phyloP scores from a whole-genome alignment of 2,888 invertebrate genomes.

The Melanchra persicariae region DNA sequence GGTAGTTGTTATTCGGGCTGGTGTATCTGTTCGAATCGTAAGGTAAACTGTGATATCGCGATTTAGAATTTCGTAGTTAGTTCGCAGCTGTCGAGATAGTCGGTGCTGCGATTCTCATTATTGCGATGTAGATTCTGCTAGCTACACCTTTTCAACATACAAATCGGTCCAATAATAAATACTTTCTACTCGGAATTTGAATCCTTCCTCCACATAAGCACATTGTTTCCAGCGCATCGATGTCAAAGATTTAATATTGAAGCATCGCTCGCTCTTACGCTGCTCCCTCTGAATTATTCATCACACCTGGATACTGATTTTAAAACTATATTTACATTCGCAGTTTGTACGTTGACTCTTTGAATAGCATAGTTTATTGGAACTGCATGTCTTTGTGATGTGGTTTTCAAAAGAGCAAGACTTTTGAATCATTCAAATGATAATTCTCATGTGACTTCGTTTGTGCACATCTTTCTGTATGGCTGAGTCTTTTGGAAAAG shows the following conservation, averaged over 20 bases:
- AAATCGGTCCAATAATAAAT: too few relatives aligned
- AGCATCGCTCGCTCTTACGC: conserved; percentile 60
- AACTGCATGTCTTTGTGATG: conserved; percentile 47
- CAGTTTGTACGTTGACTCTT: conserved; percentile 62
- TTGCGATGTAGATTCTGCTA: too few relatives aligned
- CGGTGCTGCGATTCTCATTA: too few relatives aligned
- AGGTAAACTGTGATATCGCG: too few relatives aligned
- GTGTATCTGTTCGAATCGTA: too few relatives aligned
- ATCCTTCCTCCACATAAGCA: conserved; percentile 56
- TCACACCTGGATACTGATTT: conserved; percentile 69
- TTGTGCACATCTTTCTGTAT: neutral
- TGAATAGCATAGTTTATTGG: conserved; percentile 52
- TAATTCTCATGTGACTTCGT: conserved; percentile 28
- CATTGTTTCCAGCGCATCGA: conserved; percentile 75
- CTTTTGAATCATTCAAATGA: conserved; percentile 29
- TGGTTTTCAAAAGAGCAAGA: conserved; percentile 36
- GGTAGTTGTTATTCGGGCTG: too few relatives aligned
- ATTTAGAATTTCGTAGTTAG: too few relatives aligned
- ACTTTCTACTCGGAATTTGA: neutral
- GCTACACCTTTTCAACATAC: too few relatives aligned
- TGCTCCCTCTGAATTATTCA: conserved; percentile 72
- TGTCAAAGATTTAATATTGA: conserved; percentile 77
- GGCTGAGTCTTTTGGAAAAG: neutral
- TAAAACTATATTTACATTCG: conserved; percentile 72
- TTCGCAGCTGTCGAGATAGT: too few relatives aligned